Evolutionary conservation across 2,797 vertebrate genomes (phyloP).

Genomic region (Anas bahamensis): DNA sequence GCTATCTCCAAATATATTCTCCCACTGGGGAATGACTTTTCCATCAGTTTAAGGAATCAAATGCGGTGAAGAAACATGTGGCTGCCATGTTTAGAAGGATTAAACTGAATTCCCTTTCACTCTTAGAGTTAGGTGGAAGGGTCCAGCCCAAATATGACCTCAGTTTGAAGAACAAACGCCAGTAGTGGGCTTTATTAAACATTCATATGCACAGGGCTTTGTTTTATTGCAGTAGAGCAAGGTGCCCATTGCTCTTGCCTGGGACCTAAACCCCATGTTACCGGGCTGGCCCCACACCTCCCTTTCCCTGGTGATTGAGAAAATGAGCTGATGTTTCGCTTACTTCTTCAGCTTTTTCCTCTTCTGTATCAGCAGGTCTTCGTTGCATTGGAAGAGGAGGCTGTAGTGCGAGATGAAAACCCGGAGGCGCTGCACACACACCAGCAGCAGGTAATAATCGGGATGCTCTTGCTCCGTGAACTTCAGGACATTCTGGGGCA

Average conservation of each 20-base stretch:
- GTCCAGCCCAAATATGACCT: neutral
- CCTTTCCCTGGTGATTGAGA: neutral
- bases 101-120: neutral
- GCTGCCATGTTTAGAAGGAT: neutral
- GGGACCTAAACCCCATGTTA: neutral
- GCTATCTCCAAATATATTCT: neutral
- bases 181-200: neutral
- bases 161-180: neutral
- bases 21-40: neutral
- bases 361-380: constrained; percentile 92
- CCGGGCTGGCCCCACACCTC: neutral
- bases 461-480: constrained; percentile 95
- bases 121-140: neutral
- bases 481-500: constrained; percentile 86
- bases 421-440: constrained; percentile 93
- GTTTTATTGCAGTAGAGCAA: neutral
- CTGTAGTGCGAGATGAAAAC: constrained; percentile 92
- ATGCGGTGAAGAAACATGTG: neutral
- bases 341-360: constrained; percentile 93
- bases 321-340: constrained; percentile 37
- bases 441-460: constrained; percentile 94
- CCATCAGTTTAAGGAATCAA: neutral
- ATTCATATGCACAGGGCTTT: neutral
- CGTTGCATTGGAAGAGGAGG: constrained; percentile 92
- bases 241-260: neutral